These are phyloP conservation scores for Aporophyla lueneburgensis DNA, from an alignment of 2,888 invertebrate species.

Conservation along the genomic window DNA sequence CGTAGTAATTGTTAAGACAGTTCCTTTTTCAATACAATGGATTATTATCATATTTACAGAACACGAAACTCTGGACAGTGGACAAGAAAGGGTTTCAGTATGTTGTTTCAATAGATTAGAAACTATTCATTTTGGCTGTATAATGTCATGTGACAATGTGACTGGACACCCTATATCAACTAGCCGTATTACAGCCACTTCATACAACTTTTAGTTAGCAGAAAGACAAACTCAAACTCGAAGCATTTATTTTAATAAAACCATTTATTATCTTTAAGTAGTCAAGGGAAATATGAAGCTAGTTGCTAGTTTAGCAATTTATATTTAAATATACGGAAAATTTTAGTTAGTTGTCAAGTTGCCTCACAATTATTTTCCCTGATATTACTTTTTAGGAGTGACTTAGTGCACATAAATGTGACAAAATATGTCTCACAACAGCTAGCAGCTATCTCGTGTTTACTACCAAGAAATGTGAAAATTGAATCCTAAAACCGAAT, in stretches of 20 bases:
- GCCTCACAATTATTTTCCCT: no score
- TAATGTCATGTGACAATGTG: neutral
- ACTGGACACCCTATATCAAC: neutral
- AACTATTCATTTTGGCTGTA: neutral
- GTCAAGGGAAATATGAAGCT: neutral
- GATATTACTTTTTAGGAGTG: no score
- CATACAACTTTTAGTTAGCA: neutral
- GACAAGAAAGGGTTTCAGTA: neutral
- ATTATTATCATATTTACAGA: neutral
- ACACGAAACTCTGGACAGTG: neutral
- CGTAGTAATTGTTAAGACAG: constrained; percentile 1
- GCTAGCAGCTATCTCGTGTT: no score
- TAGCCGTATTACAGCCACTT: neutral
- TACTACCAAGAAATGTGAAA: no score
- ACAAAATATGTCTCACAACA: no score
- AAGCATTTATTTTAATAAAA: neutral
- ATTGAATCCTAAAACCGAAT: no score
- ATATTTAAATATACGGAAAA: no score
- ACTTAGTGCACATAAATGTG: no score
- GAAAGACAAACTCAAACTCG: neutral
- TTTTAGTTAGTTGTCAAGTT: neutral
- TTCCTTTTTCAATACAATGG: neutral
- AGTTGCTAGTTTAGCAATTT: neutral
- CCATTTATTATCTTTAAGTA: neutral
- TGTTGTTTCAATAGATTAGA: neutral